Percentiles rank a stretch among this genome's conserved stretches.
Conservation (phyloP, 2,113 vertebrate species). For the Tauraco erythrolophus region DNA sequence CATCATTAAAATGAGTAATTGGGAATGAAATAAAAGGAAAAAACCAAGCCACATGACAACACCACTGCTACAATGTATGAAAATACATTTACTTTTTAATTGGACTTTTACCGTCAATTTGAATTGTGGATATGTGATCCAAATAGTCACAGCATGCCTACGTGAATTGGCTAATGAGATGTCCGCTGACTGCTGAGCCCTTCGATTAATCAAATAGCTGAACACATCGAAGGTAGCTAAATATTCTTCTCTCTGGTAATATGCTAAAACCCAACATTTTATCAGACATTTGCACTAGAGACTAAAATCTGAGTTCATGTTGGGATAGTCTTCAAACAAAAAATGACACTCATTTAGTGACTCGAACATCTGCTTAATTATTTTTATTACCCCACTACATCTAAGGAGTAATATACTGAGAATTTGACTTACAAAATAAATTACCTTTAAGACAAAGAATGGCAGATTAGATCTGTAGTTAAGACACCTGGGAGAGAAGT, state of each 20-base stretch:
- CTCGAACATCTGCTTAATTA: slow-evolving; percentile 58
- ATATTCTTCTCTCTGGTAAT: slow-evolving; percentile 47
- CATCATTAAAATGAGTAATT: slow-evolving; percentile 64
- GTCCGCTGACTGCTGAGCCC: slow-evolving; percentile 64
- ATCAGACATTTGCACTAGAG: slow-evolving; percentile 37
- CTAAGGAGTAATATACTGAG: slow-evolving; percentile 24
- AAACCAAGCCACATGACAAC: slow-evolving; percentile 36
- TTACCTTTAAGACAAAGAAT: slow-evolving; percentile 46
- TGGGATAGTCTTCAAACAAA: slow-evolving; percentile 54
- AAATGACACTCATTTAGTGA: slow-evolving; percentile 44
- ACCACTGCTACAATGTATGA: slow-evolving; percentile 47
- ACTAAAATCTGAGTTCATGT: slow-evolving; percentile 58
- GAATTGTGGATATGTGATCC: slow-evolving; percentile 60
- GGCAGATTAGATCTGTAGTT: slow-evolving; percentile 25
- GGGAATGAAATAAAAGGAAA: slow-evolving; percentile 41
- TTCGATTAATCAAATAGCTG: slow-evolving; percentile 71
- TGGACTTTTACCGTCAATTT: slow-evolving; percentile 58
- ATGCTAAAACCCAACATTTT: slow-evolving; percentile 47
- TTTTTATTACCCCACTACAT: slow-evolving; percentile 55
- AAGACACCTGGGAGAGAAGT: slow-evolving; percentile 34
- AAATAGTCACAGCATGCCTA: slow-evolving; percentile 70
- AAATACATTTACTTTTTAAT: slow-evolving; percentile 73
- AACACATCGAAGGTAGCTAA: slow-evolving; percentile 44
- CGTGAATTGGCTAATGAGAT: slow-evolving; percentile 77
- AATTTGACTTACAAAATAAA: slow-evolving; percentile 57